Conservation (phyloP, 2,888 invertebrate species). For the Scaptomyza tumidula region DNA sequence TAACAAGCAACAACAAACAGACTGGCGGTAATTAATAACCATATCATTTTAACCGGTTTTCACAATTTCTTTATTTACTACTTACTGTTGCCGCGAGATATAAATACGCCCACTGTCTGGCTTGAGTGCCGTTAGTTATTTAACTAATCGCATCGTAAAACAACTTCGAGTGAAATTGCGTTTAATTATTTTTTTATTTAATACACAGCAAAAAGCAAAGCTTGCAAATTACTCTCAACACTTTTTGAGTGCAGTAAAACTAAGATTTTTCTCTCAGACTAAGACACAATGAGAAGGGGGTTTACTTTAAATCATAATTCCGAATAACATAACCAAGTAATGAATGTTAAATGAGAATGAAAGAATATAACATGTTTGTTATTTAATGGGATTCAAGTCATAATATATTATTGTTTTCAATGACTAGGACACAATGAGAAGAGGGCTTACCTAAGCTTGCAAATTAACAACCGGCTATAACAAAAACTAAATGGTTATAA, state of each 20-base stretch:
- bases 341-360: too few relatives aligned
- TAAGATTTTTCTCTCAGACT: too few relatives aligned
- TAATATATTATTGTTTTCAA: too few relatives aligned
- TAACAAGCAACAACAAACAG: slow-evolving; percentile 16
- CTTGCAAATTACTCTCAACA: not conserved
- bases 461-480: too few relatives aligned
- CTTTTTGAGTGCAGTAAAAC: too few relatives aligned
- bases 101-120: slow-evolving; percentile 30
- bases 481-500: too few relatives aligned
- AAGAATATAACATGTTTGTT: too few relatives aligned
- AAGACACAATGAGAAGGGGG: not conserved
- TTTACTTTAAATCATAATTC: too few relatives aligned
- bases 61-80: slow-evolving; percentile 12
- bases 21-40: slow-evolving; percentile 22
- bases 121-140: slow-evolving; percentile 12
- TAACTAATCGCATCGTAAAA: slow-evolving; percentile 30
- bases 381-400: too few relatives aligned
- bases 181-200: not conserved
- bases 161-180: slow-evolving; percentile 3
- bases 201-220: slow-evolving; percentile 1
- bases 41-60: not conserved
- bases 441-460: too few relatives aligned
- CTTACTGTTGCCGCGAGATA: slow-evolving; percentile 3
- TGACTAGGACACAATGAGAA: not conserved
- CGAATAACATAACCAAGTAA: too few relatives aligned